Conservation (phyloP, 2,888 invertebrate species). For the Cryptus viduatorius region DNA sequence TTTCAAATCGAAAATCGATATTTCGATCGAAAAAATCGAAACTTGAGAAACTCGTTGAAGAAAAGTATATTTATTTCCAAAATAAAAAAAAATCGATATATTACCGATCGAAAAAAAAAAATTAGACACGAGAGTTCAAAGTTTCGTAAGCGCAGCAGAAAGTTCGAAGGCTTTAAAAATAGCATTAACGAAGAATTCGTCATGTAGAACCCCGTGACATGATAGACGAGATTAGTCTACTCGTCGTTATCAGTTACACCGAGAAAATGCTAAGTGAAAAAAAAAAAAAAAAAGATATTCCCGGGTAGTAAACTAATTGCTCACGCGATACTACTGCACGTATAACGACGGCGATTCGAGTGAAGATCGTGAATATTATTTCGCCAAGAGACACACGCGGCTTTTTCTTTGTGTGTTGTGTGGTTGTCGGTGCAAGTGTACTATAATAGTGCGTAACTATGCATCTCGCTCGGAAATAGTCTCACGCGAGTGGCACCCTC, state of each 20-base stretch:
- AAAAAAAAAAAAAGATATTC: not conserved
- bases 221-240: constrained; percentile 2
- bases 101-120: not conserved
- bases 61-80: too few species aligned
- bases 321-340: not conserved
- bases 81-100: too few species aligned
- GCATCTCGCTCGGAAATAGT: constrained; percentile 68
- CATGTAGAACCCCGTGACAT: not conserved
- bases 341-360: not conserved
- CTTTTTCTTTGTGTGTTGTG: constrained; percentile 7
- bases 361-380: not conserved
- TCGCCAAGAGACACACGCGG: constrained; percentile 10
- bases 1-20: too few species aligned
- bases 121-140: not conserved
- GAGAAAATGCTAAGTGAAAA: not conserved
- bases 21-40: too few species aligned
- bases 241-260: not conserved
- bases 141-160: not conserved
- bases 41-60: too few species aligned
- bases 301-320: not conserved
- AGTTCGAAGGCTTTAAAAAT: constrained; percentile 4
- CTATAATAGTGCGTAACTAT: constrained; percentile 56
- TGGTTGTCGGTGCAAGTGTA: not conserved
- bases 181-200: not conserved
- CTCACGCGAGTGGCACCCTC: constrained; percentile 61